Evolutionary conservation across 2,797 vertebrate genomes (phyloP), one percentile per base, ranked within the genome.

Genomic region (Salarias fasciatus): DNA sequence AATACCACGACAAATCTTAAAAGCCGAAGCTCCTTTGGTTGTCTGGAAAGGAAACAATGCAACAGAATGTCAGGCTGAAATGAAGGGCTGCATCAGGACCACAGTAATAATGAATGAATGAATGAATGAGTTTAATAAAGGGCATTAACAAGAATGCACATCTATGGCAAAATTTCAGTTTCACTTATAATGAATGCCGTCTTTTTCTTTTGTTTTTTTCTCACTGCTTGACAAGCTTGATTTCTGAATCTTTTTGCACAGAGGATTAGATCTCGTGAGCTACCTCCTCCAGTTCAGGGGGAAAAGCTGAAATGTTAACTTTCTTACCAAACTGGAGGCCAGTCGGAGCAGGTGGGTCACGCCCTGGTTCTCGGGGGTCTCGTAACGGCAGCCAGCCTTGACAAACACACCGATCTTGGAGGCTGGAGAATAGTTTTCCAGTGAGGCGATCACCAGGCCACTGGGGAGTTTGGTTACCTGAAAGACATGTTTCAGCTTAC

Each of bases 1-100:
- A 35, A 99, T 85, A 63, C 96, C 95, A 41, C 93, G 95, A 53
- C 95, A 96, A 83, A 99, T 97, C 88, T 91, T 95, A 79, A 99
- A 99, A 50, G 96, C 91, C 1, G 98, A 99, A 0, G 95, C 96
- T 87, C 98, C 98, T 91, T 99, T 99, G 53, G 97, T 98, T 11
- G 96, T 97, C 98, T 99, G 77, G 11, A 75, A 60, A 63, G 28
- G 5, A 6, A 43, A 2, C 71, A 58, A 58, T 11, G 10, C 2
- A 35, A n/a, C 1, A 9, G 24, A 18, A 40, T 29, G 56, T 10
- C 12, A 18, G 53, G 13, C 10, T 24, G 10, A 54, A 8, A 65
- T 8, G 43, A 2, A 15, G 8, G 0, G 8, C 2, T 53, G 15
- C 38, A 33, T 31, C 50, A 0, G 13, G 8, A 10, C 35, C 58